Evolutionary conservation across 2,888 invertebrate genomes (phyloP).

Genomic region (Brachylomia viminalis): DNA sequence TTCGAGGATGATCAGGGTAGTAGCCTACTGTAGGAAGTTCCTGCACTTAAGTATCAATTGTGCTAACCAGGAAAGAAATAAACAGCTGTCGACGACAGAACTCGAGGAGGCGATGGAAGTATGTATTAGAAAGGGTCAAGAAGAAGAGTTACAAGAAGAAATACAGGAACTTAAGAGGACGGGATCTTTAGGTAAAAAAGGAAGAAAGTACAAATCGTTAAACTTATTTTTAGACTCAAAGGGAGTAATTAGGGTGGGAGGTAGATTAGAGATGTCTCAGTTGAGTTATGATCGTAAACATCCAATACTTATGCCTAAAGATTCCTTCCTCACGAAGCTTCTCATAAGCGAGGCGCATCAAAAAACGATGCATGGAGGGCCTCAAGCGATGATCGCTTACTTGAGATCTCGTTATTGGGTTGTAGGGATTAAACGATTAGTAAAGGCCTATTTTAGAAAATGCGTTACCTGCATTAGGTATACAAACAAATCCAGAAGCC

Average conservation of each 20-base stretch:
- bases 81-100: too few relatives aligned
- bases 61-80: too few relatives aligned
- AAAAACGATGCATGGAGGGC: conserved; percentile 35
- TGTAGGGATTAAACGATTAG: conserved; percentile 3
- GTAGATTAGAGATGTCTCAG: too few relatives aligned
- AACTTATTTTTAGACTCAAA: neutral
- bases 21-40: too few relatives aligned
- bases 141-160: neutral
- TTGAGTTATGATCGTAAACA: neutral
- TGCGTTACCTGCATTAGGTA: conserved; percentile 19
- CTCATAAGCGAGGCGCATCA: conserved; percentile 20
- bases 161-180: neutral
- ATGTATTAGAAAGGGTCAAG: neutral
- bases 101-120: too few relatives aligned
- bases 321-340: too few relatives aligned
- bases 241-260: neutral
- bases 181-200: neutral
- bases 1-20: too few relatives aligned
- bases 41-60: too few relatives aligned
- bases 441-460: neutral
- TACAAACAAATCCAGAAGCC: neutral
- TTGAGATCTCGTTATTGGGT: conserved; percentile 12
- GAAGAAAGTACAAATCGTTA: neutral
- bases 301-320: conserved; percentile 1
- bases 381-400: conserved; percentile 20